Base-by-base conservation (phyloP, 53 echinoderm and acorn worm genomes). In the Paracentrotus lividus region DNA sequence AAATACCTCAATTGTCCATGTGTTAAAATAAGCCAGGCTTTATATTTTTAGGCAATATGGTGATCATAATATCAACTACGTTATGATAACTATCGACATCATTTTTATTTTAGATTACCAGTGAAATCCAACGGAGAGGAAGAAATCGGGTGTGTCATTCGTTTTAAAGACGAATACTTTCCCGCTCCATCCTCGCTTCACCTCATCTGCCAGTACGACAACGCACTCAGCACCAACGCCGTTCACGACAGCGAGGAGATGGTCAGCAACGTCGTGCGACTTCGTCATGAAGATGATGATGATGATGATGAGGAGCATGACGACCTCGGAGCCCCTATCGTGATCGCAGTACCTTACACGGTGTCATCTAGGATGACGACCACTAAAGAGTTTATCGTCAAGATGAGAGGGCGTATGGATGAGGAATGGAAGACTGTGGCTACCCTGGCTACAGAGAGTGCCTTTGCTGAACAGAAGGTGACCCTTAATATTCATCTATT, bases 301-400 rank as follows among this genome's bases (percentile, higher is more conserved):
- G 93, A 87, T 85, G 90, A 84, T 36, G 76, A 84, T 8, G 77
- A 38, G 18, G 49, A 45, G 65, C 40, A 23, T 24, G 49, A 49
- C 31, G 93, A 95, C 24, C 94, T 96, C 64, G 94, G 93, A 16
- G 93, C 88, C 0, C 95, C 95, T 10, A 95, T 98, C 24, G 97
- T 93, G 23, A 93, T 98, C 34, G 97, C 95, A 32, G 88, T 98
- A 55, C 98, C 98, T 2, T 98, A 98, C 95, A 94, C 93, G n/a
- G 95, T 91, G 40, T 95, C 93, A 14, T 47, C 93, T 2, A 68
- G 98, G 57, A 93, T 96, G 95, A 85, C 94, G 49, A 95, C 68
- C 26, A 95, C 97, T 2, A 95, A 94, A 42, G 98, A 98, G 84
- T 93, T 96, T 49, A 94, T 96, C 13, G 96, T 97, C 16, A 98